These are phyloP conservation scores for Ailuropoda melanoleuca DNA, from an alignment of 2,113 vertebrate genomes.

Conservation along the genomic window DNA sequence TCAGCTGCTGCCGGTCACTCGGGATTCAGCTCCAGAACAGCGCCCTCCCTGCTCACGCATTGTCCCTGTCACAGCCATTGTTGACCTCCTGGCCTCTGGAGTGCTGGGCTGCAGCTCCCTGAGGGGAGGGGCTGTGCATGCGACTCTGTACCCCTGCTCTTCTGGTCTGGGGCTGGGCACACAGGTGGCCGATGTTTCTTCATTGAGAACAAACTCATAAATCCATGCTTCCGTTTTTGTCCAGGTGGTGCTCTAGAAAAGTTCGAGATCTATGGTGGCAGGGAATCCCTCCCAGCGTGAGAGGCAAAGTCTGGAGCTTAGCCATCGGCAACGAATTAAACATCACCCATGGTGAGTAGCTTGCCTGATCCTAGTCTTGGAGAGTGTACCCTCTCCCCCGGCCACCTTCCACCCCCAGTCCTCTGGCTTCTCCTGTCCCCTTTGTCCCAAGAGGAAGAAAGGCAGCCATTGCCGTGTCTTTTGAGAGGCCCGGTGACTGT, in stretches of 20 bases:
- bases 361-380: fast-evolving
- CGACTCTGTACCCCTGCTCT: fast-evolving
- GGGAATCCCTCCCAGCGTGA: slow-evolving; percentile 93
- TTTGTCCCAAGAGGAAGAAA: neutral
- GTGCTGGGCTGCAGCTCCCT: fast-evolving
- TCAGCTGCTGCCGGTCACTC: fast-evolving
- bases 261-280: slow-evolving; percentile 96
- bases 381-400: fast-evolving
- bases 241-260: slow-evolving; percentile 91
- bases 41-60: fast-evolving
- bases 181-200: fast-evolving
- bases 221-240: neutral
- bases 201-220: too few species aligned
- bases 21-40: neutral
- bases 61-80: fast-evolving
- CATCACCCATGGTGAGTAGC: slow-evolving; percentile 92
- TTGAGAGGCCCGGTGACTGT: neutral
- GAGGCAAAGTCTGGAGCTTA: slow-evolving; percentile 95
- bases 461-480: fast-evolving
- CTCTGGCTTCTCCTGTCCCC: neutral
- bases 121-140: neutral
- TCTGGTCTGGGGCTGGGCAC: neutral
- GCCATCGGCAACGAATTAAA: slow-evolving; percentile 95
- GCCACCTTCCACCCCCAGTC: neutral
- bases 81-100: neutral